phyloP scores from a whole-genome alignment of 2,888 invertebrate species.

The Glaucopsyche alexis region DNA sequence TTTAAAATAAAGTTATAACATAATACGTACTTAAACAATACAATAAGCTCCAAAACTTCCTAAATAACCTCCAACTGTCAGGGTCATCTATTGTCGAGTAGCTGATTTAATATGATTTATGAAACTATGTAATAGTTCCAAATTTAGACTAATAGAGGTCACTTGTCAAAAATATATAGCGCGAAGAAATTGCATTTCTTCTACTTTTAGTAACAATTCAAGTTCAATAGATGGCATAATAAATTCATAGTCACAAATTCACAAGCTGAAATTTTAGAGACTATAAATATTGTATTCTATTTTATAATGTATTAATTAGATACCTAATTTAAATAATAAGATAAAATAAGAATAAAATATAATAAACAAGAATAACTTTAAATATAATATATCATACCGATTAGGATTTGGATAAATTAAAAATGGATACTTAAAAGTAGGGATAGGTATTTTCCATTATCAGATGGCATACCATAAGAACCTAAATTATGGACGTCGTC shows the following conservation, averaged over 20 bases:
- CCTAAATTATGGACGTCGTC: too few relatives aligned
- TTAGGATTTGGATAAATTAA: too few relatives aligned
- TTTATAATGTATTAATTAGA: too few relatives aligned
- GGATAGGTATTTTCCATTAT: too few relatives aligned
- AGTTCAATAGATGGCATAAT: not conserved
- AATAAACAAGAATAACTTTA: too few relatives aligned
- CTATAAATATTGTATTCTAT: not conserved
- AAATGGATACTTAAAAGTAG: too few relatives aligned
- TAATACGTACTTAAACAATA: not conserved
- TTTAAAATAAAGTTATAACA: too few relatives aligned
- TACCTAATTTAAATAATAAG: too few relatives aligned
- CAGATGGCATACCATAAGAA: too few relatives aligned
- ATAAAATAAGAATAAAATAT: too few relatives aligned
- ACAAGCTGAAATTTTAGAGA: not conserved
- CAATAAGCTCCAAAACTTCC: too few relatives aligned
- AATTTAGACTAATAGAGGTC: not conserved
- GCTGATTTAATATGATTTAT: constrained; percentile 7
- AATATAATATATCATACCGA: too few relatives aligned
- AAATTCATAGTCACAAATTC: not conserved
- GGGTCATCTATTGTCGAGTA: not conserved
- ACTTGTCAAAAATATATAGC: not conserved
- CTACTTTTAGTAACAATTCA: not conserved
- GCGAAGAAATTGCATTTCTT: not conserved
- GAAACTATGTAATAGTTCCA: not conserved
- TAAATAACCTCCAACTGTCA: not conserved